Conservation (phyloP, 2,797 vertebrate genomes). For the Sandelia bainsii region DNA sequence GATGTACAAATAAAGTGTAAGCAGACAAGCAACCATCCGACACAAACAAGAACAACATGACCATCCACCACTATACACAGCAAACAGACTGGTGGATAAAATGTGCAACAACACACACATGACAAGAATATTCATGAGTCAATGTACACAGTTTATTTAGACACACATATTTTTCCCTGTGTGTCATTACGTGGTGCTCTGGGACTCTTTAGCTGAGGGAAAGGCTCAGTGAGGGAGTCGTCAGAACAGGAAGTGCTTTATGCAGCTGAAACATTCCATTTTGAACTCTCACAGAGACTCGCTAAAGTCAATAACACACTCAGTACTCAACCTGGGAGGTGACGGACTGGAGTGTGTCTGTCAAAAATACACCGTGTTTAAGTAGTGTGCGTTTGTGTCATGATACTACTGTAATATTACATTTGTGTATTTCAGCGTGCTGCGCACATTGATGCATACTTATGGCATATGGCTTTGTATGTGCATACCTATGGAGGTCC, state of each 20-base stretch:
- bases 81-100: slow-evolving; percentile 9
- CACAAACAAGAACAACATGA: slow-evolving; percentile 26
- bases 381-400: slow-evolving; percentile 21
- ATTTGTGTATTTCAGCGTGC: slow-evolving; percentile 7
- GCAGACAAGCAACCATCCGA: background rate
- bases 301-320: slow-evolving; percentile 80
- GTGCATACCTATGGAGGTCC: slow-evolving; percentile 44
- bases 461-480: slow-evolving; percentile 28
- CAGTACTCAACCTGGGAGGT: slow-evolving; percentile 50
- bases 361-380: slow-evolving; percentile 44
- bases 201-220: slow-evolving; percentile 65
- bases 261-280: slow-evolving; percentile 84
- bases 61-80: background rate
- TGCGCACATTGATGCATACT: slow-evolving; percentile 13
- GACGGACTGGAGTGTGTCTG: slow-evolving; percentile 28
- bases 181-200: slow-evolving; percentile 61
- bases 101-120: slow-evolving; percentile 26
- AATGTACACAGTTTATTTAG: slow-evolving; percentile 33
- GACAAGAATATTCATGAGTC: slow-evolving; percentile 3
- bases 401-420: background rate
- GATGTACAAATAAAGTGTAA: background rate
- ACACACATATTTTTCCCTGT: slow-evolving; percentile 35
- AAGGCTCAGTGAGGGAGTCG: slow-evolving; percentile 66
- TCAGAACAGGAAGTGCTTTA: slow-evolving; percentile 87
- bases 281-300: slow-evolving; percentile 79